Evolutionary conservation across 2,113 vertebrate species (phyloP).

Genomic region (Condylura cristata): DNA sequence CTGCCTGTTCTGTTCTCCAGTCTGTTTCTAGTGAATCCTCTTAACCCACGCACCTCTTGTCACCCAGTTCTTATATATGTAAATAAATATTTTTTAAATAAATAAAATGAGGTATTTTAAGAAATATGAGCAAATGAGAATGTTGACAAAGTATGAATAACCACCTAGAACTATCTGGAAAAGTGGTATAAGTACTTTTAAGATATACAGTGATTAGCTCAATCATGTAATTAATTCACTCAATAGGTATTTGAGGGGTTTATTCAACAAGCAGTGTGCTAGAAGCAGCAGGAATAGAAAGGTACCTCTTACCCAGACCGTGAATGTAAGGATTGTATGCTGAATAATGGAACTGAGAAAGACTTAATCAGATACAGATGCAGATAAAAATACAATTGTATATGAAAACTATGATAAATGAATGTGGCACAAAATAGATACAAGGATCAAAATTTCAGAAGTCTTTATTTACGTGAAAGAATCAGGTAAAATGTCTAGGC

Average conservation of each 20-base stretch:
- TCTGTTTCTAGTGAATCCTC: no score
- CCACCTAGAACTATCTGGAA: not conserved
- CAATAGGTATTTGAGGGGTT: not conserved
- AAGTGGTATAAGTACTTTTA: not conserved
- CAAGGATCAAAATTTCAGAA: not conserved
- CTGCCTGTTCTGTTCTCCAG: no score
- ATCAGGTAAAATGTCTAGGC: not conserved
- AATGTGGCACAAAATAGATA: not conserved
- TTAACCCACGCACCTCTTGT: no score
- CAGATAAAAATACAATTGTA: not conserved
- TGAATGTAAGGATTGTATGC: not conserved
- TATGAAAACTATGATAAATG: not conserved
- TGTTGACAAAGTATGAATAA: not conserved
- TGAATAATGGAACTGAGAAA: not conserved
- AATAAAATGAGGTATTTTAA: not conserved
- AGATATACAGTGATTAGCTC: not conserved
- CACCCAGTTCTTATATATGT: no score
- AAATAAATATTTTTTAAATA: no score
- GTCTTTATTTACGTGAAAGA: not conserved
- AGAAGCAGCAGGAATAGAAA: not conserved
- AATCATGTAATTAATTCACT: not conserved
- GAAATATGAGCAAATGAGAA: not conserved
- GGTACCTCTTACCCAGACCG: not conserved
- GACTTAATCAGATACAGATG: not conserved
- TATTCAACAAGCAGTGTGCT: not conserved